phyloP scores from a whole-genome alignment of 1,140 invertebrate genomes.

The Venturia canescens region DNA sequence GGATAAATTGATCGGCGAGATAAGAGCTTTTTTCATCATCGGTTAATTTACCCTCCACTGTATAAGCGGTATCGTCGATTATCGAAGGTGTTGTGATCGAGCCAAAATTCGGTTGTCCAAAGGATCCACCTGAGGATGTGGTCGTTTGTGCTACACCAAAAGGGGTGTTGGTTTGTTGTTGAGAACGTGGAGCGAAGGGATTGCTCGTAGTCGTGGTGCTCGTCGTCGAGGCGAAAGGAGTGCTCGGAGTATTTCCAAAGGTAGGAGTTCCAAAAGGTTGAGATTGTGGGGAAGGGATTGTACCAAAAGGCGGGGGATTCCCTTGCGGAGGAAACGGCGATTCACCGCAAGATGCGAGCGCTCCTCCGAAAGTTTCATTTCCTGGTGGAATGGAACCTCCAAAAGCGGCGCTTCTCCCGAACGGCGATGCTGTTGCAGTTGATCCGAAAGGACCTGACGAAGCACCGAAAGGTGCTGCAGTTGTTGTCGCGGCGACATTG shows the following conservation, averaged over 20 bases:
- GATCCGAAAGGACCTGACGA: constrained; percentile 53
- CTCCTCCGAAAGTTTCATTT: neutral
- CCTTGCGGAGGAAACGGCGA: constrained; percentile 36
- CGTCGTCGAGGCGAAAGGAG: constrained; percentile 47
- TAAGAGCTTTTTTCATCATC: constrained; percentile 69
- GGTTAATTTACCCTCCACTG: constrained; percentile 61
- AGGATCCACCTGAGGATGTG: constrained; percentile 51
- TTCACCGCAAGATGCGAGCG: constrained; percentile 28
- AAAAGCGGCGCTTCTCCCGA: constrained; percentile 12
- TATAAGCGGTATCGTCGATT: constrained; percentile 67
- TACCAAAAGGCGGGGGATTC: constrained; percentile 9
- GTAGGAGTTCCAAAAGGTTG: constrained; percentile 47
- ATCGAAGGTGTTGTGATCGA: constrained; percentile 44
- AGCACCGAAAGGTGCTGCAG: constrained; percentile 46
- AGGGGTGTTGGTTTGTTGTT: constrained; percentile 47
- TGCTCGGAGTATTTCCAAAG: constrained; percentile 50
- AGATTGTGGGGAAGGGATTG: constrained; percentile 18
- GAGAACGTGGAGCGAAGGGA: constrained; percentile 54
- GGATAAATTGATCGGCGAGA: constrained; percentile 61
- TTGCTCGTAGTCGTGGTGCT: constrained; percentile 51
- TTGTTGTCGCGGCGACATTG: constrained; percentile 29
- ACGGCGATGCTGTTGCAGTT: constrained; percentile 32
- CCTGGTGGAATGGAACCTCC: no score
- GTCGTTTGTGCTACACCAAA: constrained; percentile 55
- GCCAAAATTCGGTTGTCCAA: constrained; percentile 58